A percentile compares a stretch with the other conserved stretches of the same genome.
Evolutionary conservation across 2,888 invertebrate genomes (phyloP).

Genomic region (Theodoxus fluviatilis): DNA sequence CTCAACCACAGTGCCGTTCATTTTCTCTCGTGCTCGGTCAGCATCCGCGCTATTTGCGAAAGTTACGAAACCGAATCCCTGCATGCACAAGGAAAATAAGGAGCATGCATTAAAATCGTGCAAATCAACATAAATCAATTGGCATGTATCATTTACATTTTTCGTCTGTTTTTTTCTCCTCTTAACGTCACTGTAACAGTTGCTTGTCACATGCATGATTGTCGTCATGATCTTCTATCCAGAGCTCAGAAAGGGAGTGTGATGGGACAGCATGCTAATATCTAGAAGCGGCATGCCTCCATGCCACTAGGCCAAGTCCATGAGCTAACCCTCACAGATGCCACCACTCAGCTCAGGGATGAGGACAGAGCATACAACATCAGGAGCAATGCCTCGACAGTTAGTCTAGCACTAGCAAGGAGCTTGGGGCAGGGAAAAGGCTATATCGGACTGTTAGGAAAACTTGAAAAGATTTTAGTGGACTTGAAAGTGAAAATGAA

Average conservation of each 20-base stretch:
- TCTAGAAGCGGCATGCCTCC: conserved; percentile 33
- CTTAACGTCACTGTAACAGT: neutral
- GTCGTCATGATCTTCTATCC: too few relatives aligned
- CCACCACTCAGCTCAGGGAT: neutral
- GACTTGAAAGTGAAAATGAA: too few relatives aligned
- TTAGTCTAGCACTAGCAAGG: too few relatives aligned
- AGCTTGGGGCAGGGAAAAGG: too few relatives aligned
- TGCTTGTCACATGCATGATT: too few relatives aligned
- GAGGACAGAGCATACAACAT: too few relatives aligned
- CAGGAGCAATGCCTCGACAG: too few relatives aligned
- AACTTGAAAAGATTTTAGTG: too few relatives aligned
- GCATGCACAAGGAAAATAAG: conserved; percentile 76
- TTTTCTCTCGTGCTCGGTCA: conserved; percentile 99
- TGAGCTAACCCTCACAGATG: conserved; percentile 10
- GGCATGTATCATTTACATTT: conserved; percentile 33
- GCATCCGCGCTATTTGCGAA: conserved; percentile 99
- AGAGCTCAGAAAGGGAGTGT: conserved; percentile 21
- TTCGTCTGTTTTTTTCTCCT: conserved; percentile 21
- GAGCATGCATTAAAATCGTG: conserved; percentile 53
- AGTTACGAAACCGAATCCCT: conserved; percentile 99
- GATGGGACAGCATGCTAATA: conserved; percentile 32
- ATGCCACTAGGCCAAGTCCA: conserved; percentile 30
- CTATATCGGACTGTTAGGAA: too few relatives aligned
- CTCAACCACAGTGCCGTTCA: conserved; percentile 99
- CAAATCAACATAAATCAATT: conserved; percentile 54